phyloP scores from a whole-genome alignment of 2,888 invertebrate species.

The Zeuzera pyrina region DNA sequence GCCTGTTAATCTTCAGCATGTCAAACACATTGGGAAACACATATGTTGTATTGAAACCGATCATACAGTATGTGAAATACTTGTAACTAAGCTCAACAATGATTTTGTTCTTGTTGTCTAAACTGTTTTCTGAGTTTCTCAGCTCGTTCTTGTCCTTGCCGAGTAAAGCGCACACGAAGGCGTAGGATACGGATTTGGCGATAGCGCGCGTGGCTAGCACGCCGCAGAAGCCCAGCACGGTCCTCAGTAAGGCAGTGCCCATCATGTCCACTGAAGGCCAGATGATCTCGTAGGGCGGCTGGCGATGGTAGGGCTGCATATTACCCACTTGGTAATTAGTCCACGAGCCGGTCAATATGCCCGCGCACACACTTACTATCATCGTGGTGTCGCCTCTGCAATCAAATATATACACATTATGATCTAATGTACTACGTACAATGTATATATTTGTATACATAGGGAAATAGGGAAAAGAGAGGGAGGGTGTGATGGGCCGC shows the following conservation, averaged over 20 bases:
- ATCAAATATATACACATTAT: no score
- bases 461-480: no score
- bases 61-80: slow-evolving; percentile 84
- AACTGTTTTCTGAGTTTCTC: slow-evolving; percentile 75
- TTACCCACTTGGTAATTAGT: slow-evolving; percentile 86
- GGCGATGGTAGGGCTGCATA: slow-evolving; percentile 70
- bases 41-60: slow-evolving; percentile 86
- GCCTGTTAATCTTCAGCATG: slow-evolving; percentile 82
- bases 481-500: no score
- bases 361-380: slow-evolving; percentile 87
- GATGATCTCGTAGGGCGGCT: slow-evolving; percentile 83
- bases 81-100: slow-evolving; percentile 88
- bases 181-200: slow-evolving; percentile 80
- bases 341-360: slow-evolving; percentile 87
- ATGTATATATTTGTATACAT: no score
- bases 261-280: slow-evolving; percentile 85
- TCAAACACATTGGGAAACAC: slow-evolving; percentile 85
- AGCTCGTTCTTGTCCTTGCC: slow-evolving; percentile 78
- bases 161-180: slow-evolving; percentile 79
- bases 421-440: no score
- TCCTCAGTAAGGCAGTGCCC: slow-evolving; percentile 77
- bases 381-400: slow-evolving; percentile 91
- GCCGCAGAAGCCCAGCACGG: slow-evolving; percentile 82
- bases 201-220: slow-evolving; percentile 79
- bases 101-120: slow-evolving; percentile 80